A percentile compares a stretch with the other conserved stretches of the same genome.
These are phyloP conservation scores for Entosphenus tridentatus DNA, from an alignment of 2,113 vertebrate species.

Conservation along the genomic window DNA sequence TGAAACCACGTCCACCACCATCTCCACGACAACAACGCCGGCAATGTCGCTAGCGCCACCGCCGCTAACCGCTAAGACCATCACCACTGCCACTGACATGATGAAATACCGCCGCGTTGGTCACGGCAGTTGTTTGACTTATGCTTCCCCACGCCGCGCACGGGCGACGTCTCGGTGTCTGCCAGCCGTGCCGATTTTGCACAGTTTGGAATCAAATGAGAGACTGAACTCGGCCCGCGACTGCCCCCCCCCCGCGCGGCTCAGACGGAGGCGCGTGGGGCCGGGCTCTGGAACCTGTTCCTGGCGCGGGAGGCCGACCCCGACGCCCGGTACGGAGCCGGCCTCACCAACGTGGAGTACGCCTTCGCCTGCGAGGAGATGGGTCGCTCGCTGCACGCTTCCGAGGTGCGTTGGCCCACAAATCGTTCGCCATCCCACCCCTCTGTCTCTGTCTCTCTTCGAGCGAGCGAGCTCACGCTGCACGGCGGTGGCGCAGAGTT, in stretches of 20 bases:
- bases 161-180: no score
- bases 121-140: no score
- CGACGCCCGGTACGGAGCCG: slow-evolving; percentile 18
- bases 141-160: no score
- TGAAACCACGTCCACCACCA: no score
- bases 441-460: neutral
- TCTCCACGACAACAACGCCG: no score
- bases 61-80: no score
- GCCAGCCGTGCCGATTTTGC: no score
- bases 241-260: neutral
- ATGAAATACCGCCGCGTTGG: no score
- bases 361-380: slow-evolving; percentile 23
- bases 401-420: slow-evolving; percentile 18
- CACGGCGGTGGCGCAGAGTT: neutral
- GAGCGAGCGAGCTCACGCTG: neutral
- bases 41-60: no score
- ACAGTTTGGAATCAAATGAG: no score
- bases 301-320: slow-evolving; percentile 22
- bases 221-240: no score
- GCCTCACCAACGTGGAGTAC: slow-evolving; percentile 22
- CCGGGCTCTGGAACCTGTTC: slow-evolving; percentile 29
- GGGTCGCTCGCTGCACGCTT: slow-evolving; percentile 21
- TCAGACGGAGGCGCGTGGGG: slow-evolving; percentile 20
- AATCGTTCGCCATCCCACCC: neutral
- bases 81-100: no score